These are phyloP conservation scores for Chromobotia macracanthus DNA, from an alignment of 2,797 vertebrate species.

Conservation along the genomic window DNA sequence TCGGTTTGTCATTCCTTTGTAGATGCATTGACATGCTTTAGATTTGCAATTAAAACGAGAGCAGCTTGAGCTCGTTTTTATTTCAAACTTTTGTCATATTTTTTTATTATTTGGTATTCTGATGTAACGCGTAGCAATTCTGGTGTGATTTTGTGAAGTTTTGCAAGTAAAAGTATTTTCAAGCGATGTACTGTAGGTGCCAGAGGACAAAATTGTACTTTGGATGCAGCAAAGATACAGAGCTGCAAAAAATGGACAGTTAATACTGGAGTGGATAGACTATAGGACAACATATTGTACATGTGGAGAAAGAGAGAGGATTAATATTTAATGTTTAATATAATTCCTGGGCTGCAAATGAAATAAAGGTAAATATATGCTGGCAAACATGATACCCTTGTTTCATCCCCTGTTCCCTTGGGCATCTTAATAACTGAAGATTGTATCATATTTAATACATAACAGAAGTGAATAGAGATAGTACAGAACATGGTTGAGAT, in stretches of 20 bases:
- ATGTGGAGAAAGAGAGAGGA: neutral
- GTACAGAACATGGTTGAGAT: neutral
- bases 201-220: neutral
- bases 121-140: conserved; percentile 2
- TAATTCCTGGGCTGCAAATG: neutral
- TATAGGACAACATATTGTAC: neutral
- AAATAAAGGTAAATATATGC: neutral
- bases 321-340: neutral
- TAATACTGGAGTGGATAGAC: neutral
- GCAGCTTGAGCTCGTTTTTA: conserved; percentile 33
- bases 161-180: neutral
- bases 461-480: neutral
- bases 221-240: neutral
- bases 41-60: conserved; percentile 23
- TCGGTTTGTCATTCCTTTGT: conserved; percentile 18
- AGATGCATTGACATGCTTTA: conserved; percentile 22
- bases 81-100: conserved; percentile 1
- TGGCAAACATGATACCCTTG: too few relatives aligned
- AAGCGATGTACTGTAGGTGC: neutral
- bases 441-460: neutral
- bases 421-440: neutral
- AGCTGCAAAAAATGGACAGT: neutral
- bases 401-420: neutral
- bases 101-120: conserved; percentile 12
- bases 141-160: neutral